These are phyloP conservation scores for Anolis sagrei DNA, from an alignment of 2,113 vertebrate genomes.

Conservation along the genomic window DNA sequence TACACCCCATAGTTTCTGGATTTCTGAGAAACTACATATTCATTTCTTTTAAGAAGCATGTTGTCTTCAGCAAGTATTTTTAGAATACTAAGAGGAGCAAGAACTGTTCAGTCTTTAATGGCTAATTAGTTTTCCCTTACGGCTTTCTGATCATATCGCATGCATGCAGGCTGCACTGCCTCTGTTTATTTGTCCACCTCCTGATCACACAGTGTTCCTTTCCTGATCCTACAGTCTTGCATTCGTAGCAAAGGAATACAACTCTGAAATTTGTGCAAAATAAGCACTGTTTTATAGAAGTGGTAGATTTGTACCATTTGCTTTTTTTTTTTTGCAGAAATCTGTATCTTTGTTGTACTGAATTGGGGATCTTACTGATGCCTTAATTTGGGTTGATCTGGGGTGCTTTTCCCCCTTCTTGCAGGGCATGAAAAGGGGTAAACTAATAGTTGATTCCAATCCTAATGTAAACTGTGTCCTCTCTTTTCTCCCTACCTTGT, in stretches of 20 bases:
- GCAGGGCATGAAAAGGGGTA: neutral
- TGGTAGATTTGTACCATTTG: neutral
- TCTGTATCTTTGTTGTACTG: neutral
- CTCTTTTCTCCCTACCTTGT: neutral
- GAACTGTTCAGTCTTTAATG: neutral
- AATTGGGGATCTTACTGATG: neutral
- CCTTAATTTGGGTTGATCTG: too few species aligned
- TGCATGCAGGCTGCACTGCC: neutral
- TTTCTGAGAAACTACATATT: neutral
- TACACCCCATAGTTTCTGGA: neutral
- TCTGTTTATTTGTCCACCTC: neutral
- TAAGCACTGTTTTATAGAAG: neutral
- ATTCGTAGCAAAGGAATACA: neutral
- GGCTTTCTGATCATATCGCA: neutral
- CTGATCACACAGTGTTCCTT: neutral
- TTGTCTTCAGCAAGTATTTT: neutral
- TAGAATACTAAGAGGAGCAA: neutral
- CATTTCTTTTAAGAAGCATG: neutral
- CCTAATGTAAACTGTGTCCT: neutral
- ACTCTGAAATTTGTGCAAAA: neutral
- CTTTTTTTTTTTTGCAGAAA: neutral
- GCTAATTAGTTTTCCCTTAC: neutral
- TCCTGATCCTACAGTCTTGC: neutral
- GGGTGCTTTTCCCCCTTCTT: too few species aligned
- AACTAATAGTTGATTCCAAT: neutral